phyloP scores from a whole-genome alignment of 1,140 invertebrate species.

The Acromyrmex echinatior region DNA sequence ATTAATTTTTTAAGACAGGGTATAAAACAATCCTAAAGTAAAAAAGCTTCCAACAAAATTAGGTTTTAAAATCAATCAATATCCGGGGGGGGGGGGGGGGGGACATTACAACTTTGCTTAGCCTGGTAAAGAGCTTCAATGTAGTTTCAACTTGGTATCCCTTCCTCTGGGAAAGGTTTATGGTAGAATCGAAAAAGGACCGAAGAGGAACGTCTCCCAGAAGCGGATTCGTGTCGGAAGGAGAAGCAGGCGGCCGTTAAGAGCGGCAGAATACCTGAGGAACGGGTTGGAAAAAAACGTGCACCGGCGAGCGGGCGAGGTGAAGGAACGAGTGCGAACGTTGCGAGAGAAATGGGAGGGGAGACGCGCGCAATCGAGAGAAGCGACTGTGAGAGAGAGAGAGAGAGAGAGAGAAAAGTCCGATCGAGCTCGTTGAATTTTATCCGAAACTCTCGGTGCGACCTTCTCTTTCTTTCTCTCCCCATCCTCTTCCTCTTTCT shows the following conservation, averaged over 20 bases:
- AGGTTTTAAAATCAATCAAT: background rate
- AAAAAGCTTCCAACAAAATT: background rate
- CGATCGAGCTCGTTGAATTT: conserved; percentile 69
- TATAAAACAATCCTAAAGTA: background rate
- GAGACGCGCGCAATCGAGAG: conserved; percentile 24
- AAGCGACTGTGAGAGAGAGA: conserved; percentile 43
- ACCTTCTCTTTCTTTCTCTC: conserved; percentile 53
- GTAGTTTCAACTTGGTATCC: background rate
- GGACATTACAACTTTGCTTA: background rate
- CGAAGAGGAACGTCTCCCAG: conserved; percentile 59
- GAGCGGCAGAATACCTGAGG: conserved; percentile 83
- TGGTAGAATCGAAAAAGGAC: conserved; percentile 37
- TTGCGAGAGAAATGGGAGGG: conserved; percentile 40
- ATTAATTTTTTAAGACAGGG: background rate
- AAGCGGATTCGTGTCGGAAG: conserved; percentile 47
- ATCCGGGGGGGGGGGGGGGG: background rate
- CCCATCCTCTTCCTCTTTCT: background rate
- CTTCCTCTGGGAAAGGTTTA: background rate
- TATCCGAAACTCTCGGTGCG: conserved; percentile 77
- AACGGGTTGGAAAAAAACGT: conserved; percentile 82
- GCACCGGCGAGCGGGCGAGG: conserved; percentile 73
- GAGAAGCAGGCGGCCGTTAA: conserved; percentile 77
- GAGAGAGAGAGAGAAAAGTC: conserved; percentile 50
- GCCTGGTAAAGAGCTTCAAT: background rate
- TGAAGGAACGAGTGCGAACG: conserved; percentile 82